Evolutionary conservation across 1,140 invertebrate species (phyloP), one percentile per base, ranked within the genome.

Genomic region (Adoxophyes honmai): DNA sequence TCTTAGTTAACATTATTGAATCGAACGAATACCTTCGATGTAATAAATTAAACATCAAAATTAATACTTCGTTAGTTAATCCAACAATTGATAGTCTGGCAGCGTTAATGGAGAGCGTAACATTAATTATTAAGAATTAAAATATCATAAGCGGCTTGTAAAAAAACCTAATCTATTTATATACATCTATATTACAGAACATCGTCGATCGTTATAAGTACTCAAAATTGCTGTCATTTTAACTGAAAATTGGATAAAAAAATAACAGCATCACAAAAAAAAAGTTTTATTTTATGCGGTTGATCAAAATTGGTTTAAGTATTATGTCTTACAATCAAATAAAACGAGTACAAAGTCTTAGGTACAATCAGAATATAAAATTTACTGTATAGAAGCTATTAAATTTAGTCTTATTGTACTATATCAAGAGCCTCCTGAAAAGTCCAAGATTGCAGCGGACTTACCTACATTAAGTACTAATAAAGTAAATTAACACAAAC

Each of bases 101-200:
- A 7, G 28, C 10, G 14, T 56, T 63, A 65, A 68, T 42, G 36
- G 35, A 52, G 18, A 39, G 21, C 21, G 6, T 28, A 28, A 6
- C 21, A 28, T 28, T 28, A 51, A 37, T n/a, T n/a, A n/a, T n/a
- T n/a, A 38, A 51, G 10, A 52, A 15, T 52, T 33, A 52, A 35
- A 57, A 39, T 70, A 68, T 44, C 68, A 53, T 76, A 59, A 75
- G 68, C 70, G 55, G 64, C 62, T 73, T 76, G 67, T 75, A 84
- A 76, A 81, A 82, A 81, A 74, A 75, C 64, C 69, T 84, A 82
- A 39, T 62, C 78, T 77, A 78, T 59, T 51, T 37, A 67, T 86
- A 78, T 84, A 51, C 82, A 86, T 79, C 83, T 83, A 81, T 84
- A 66, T 73, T 81, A 84, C 81, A 84, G 66, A 75, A 73, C 59